Base-by-base conservation (phyloP, 2,888 invertebrate species). In the Bombylius discolor region DNA sequence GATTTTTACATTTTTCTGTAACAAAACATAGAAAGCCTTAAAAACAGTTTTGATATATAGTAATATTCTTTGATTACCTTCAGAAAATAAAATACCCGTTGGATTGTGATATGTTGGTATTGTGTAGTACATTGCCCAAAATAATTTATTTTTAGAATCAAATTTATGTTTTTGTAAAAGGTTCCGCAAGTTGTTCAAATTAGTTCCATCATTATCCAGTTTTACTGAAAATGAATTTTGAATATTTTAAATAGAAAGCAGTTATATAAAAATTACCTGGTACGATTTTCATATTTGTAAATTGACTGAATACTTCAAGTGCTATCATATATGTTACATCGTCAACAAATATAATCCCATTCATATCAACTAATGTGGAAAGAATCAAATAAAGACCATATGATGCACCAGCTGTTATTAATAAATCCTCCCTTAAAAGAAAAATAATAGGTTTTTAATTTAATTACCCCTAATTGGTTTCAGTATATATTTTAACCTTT, bases 311-410 rank as follows among this genome's bases (percentile, higher is more conserved):
- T 12, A 72, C 69, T 45, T 78, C 76, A 33, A 81, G 66, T 4
- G 80, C 83, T 58, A 80, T 76, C 76, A 82, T 82, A 62, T 82
- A 84, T 1, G 82, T 80, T 13, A 78, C 79, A 66, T 83, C 81
- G 64, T 84, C 84, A 11, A 82, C 78, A 66, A 83, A 83, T 52
- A 83, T 76, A 11, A 76, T 69, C 3, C 78, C 78, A 49, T 76
- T 71, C 4, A 78, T 73, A 33, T 77, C 74, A 31, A 83, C 62
- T n/a, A 81, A 62, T 1, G 76, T 77, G n/a, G 77, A 77, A 8
- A 81, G 62, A 48, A 79, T 66, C 46, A 81, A 63, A 63, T 79
- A 79, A 4, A 83, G 64, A 1, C 82, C 83, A 59, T 81, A 78
- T 0, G 80, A 77, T 5, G 84, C 82, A 1, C 83, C 83, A 42